Conservation (phyloP, 2,113 vertebrate genomes). For the Oenanthe melanoleuca region DNA sequence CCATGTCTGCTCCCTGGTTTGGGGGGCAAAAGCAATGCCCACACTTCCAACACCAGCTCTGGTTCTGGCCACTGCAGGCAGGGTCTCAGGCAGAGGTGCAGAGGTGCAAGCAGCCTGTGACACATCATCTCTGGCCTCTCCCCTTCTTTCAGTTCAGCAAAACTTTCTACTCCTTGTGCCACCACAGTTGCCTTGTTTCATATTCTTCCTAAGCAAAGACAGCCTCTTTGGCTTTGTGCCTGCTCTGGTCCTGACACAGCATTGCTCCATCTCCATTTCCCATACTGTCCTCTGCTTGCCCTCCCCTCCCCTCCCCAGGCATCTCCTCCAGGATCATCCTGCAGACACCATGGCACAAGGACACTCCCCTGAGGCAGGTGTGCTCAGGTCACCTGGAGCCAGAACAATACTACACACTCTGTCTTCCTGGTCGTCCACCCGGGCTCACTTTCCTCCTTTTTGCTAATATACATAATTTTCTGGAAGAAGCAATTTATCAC, state of each 20-base stretch:
- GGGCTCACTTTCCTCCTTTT: neutral
- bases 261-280: neutral
- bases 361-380: neutral
- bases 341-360: neutral
- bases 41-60: neutral
- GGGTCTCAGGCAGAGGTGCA: neutral
- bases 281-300: rapidly evolving
- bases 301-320: neutral
- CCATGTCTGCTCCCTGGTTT: neutral
- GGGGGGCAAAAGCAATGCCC: neutral
- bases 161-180: neutral
- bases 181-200: neutral
- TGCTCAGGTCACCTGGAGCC: neutral
- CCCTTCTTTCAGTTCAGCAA: neutral
- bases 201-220: neutral
- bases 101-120: neutral
- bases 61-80: neutral
- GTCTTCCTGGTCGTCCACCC: neutral
- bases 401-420: neutral
- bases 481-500: conserved; percentile 57
- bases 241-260: neutral
- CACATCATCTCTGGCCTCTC: rapidly evolving
- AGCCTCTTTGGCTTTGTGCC: neutral
- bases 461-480: conserved; percentile 30
- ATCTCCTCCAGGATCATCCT: neutral